A percentile compares a stretch with the other conserved stretches of the same genome.
These are phyloP conservation scores for Polyploca ridens DNA, from an alignment of 2,888 invertebrate species.

Conservation along the genomic window DNA sequence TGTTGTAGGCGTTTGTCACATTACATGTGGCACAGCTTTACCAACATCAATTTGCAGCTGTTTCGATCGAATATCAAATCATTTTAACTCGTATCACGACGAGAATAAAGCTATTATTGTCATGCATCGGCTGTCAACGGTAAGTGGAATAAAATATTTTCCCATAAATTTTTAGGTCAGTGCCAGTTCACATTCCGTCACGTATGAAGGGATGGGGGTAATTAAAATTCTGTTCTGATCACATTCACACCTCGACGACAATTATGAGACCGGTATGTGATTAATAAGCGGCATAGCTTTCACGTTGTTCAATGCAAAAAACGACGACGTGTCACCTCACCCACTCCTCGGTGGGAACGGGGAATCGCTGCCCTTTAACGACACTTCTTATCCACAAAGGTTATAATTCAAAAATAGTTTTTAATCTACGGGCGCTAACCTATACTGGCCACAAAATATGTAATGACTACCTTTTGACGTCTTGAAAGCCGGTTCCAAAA, in stretches of 20 bases:
- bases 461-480: constrained; percentile 84
- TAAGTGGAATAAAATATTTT: constrained; percentile 56
- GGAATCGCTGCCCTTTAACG: background rate
- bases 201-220: constrained; percentile 71
- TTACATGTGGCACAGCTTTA: constrained; percentile 48
- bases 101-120: constrained; percentile 31
- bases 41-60: constrained; percentile 29
- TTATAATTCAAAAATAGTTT: constrained; percentile 63
- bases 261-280: constrained; percentile 45
- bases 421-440: constrained; percentile 73
- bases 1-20: constrained; percentile 61
- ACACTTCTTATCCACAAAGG: constrained; percentile 43
- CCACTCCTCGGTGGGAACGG: background rate
- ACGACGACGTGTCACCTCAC: constrained; percentile 33
- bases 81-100: constrained; percentile 40
- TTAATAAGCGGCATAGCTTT: constrained; percentile 46
- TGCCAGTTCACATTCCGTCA: constrained; percentile 67
- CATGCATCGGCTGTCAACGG: constrained; percentile 28
- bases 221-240: constrained; percentile 74
- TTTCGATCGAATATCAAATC: constrained; percentile 27
- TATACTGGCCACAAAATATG: constrained; percentile 77
- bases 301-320: constrained; percentile 38
- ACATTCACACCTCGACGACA: constrained; percentile 63
- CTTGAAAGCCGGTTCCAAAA: constrained; percentile 83
- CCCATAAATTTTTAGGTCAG: constrained; percentile 77